Conservation (phyloP, 1,140 invertebrate genomes). For the Drosophila oshimai region DNA sequence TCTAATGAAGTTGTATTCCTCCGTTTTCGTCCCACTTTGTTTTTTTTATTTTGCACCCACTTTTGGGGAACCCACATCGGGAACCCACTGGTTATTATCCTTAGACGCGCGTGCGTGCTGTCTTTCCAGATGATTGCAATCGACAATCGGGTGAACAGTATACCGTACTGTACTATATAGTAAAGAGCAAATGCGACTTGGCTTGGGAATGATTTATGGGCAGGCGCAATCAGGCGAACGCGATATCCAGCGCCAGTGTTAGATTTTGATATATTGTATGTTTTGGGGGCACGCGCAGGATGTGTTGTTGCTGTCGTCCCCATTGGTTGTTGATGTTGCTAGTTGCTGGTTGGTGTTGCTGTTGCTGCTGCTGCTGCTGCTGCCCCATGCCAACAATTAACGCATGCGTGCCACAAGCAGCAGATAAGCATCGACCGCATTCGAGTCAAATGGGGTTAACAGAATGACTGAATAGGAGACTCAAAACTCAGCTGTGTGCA, state of each 20-base stretch:
- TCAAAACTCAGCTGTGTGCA: neutral
- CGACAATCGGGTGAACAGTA: slow-evolving; percentile 43
- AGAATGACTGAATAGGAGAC: slow-evolving; percentile 10
- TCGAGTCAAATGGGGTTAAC: slow-evolving; percentile 45
- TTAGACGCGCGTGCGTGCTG: slow-evolving; percentile 75
- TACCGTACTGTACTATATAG: slow-evolving; percentile 13
- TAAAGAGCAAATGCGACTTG: slow-evolving; percentile 29
- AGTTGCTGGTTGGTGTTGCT: neutral
- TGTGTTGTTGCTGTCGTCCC: slow-evolving; percentile 36
- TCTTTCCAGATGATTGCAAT: slow-evolving; percentile 71
- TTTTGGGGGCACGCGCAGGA: slow-evolving; percentile 78
- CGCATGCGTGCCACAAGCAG: slow-evolving; percentile 66
- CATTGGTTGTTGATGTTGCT: slow-evolving; percentile 29
- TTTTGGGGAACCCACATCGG: neutral
- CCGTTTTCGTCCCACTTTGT: neutral
- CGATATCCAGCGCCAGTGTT: slow-evolving; percentile 70
- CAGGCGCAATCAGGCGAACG: slow-evolving; percentile 68
- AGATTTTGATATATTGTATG: slow-evolving; percentile 78
- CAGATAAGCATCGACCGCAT: slow-evolving; percentile 54
- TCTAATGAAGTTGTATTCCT: slow-evolving; percentile 68
- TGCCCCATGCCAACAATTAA: slow-evolving; percentile 71
- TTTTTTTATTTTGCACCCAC: no score
- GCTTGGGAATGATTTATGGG: slow-evolving; percentile 70
- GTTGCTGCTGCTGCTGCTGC: slow-evolving; percentile 20
- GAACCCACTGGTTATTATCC: slow-evolving; percentile 17